A percentile compares a stretch with the other conserved stretches of the same genome.
Conservation (phyloP, 1,140 invertebrate species). For the Drosophila kurseongensis region DNA sequence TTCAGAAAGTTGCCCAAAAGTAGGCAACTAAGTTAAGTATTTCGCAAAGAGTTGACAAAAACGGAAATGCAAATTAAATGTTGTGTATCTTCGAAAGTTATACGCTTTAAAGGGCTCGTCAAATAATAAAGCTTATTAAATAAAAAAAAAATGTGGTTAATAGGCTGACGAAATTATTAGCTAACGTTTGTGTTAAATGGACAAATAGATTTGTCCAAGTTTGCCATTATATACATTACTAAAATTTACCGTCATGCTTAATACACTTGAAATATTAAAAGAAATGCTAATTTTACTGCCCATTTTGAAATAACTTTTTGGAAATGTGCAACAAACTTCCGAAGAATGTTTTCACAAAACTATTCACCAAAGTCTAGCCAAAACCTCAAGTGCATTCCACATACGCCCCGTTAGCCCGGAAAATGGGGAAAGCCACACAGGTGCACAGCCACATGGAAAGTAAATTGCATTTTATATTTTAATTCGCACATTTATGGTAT, state of each 20-base stretch:
- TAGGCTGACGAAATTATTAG: too few species aligned
- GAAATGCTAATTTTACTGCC: conserved; percentile 3
- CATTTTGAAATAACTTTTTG: neutral
- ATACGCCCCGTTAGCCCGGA: conserved; percentile 31
- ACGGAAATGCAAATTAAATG: neutral
- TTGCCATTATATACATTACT: too few species aligned
- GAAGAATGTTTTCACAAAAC: conserved; percentile 6
- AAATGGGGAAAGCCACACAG: conserved; percentile 25
- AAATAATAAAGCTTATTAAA: too few species aligned
- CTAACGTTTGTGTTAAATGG: too few species aligned
- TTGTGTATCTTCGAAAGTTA: too few species aligned
- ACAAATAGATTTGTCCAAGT: too few species aligned
- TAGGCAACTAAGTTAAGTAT: neutral
- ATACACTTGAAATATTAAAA: neutral
- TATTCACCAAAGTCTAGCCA: conserved; percentile 17
- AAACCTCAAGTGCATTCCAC: conserved; percentile 23
- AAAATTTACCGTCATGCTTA: too few species aligned
- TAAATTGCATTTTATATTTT: conserved; percentile 76
- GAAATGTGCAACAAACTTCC: conserved; percentile 19
- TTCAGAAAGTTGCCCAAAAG: neutral
- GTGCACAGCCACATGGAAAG: conserved; percentile 50
- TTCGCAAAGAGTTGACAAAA: neutral
- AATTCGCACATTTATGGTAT: conserved; percentile 71
- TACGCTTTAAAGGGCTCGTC: too few species aligned
- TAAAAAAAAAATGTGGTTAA: too few species aligned